Conservation (phyloP, 2,113 vertebrate genomes). For the Lichenostomus cassidix region DNA sequence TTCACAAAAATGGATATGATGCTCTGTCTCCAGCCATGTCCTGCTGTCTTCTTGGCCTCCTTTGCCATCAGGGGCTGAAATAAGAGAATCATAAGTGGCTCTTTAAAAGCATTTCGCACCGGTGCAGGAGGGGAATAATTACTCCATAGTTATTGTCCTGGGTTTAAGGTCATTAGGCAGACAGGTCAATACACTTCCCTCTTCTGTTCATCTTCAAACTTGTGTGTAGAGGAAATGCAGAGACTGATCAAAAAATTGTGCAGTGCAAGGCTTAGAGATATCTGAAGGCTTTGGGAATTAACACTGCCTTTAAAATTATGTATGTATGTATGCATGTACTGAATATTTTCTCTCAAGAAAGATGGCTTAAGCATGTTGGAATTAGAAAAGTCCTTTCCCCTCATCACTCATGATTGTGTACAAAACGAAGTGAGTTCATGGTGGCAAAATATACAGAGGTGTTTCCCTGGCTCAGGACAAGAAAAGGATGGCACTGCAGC, state of each 20-base stretch:
- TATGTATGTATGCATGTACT: not conserved
- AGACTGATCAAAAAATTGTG: not conserved
- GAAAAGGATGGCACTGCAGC: not conserved
- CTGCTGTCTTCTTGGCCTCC: not conserved
- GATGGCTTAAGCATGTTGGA: not conserved
- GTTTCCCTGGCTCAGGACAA: not conserved
- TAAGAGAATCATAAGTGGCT: not conserved
- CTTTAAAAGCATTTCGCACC: not conserved
- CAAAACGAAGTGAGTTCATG: not conserved
- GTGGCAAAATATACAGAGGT: not conserved
- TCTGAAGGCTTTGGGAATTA: not conserved
- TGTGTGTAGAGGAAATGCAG: accelerated
- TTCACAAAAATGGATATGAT: not conserved
- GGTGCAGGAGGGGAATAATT: not conserved
- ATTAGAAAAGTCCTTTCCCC: not conserved
- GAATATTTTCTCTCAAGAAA: not conserved
- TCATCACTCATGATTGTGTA: not conserved
- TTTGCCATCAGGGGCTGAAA: not conserved
- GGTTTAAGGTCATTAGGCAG: not conserved
- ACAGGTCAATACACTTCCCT: not conserved
- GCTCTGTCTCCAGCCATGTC: not conserved
- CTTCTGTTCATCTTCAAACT: not conserved
- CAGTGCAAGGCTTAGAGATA: not conserved
- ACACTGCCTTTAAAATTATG: not conserved
- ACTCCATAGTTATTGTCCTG: not conserved